A percentile compares a stretch with the other conserved stretches of the same genome.
Evolutionary conservation across 2,113 vertebrate genomes (phyloP).

Genomic region (Etheostoma spectabile): DNA sequence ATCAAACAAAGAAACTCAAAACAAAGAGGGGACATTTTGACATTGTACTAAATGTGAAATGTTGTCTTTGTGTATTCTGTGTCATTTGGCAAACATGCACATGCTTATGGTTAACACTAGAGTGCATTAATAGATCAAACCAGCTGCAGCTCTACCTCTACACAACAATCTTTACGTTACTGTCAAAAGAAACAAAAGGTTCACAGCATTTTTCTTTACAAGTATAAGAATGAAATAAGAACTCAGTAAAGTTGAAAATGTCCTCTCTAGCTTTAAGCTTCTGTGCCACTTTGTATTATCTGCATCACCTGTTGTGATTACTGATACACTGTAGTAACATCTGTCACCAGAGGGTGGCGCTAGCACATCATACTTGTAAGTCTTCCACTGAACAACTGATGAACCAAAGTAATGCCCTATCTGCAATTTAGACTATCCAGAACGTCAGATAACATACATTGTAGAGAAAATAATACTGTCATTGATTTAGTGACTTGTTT

Average conservation of each 20-base stretch:
- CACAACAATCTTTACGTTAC: not conserved
- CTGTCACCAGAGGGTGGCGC: constrained; percentile 66
- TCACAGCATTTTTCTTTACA: not conserved
- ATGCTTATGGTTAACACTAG: constrained; percentile 61
- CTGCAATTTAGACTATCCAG: constrained; percentile 12
- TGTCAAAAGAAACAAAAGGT: not conserved
- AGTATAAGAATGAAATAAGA: not conserved
- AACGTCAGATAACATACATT: constrained; percentile 27
- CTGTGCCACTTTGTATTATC: not conserved
- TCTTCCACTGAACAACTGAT: not conserved
- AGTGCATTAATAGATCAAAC: constrained; percentile 57
- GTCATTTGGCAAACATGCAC: constrained; percentile 14
- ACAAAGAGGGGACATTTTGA: not conserved
- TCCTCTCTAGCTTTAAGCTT: constrained; percentile 4
- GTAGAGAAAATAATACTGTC: not conserved
- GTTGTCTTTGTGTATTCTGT: not conserved
- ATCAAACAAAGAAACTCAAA: not conserved
- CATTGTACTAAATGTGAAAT: not conserved
- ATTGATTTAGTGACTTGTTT: constrained; percentile 1
- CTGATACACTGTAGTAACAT: not conserved
- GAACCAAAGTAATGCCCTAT: constrained; percentile 19
- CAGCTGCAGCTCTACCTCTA: not conserved
- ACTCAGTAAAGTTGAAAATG: not conserved
- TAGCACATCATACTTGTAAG: constrained; percentile 44
- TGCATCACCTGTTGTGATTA: not conserved